Evolutionary conservation across 2,113 vertebrate species (phyloP).

Genomic region (Ictalurus punctatus): DNA sequence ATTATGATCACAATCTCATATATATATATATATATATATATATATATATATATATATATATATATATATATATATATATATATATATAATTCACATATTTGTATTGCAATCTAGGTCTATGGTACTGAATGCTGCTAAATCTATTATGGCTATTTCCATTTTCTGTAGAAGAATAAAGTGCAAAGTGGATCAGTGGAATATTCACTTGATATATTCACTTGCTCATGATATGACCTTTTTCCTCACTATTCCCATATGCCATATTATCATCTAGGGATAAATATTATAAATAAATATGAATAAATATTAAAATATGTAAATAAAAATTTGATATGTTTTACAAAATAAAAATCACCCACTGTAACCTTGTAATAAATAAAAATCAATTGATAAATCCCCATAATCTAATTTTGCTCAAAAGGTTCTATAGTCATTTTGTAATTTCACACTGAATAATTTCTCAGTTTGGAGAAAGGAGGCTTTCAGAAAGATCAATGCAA

Average conservation of each 20-base stretch:
- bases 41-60: neutral
- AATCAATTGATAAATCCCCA: neutral
- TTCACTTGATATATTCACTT: neutral
- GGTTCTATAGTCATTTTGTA: neutral
- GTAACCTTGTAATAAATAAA: neutral
- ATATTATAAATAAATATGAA: too few relatives aligned
- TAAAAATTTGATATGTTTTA: neutral
- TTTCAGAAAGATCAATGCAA: constrained; percentile 27
- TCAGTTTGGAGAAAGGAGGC: neutral
- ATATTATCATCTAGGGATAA: neutral
- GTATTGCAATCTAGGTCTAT: neutral
- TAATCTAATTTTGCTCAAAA: neutral
- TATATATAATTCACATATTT: neutral
- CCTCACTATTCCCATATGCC: neutral
- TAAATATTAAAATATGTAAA: neutral
- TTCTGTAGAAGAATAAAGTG: neutral
- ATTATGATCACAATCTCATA: neutral
- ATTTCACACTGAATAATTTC: constrained; percentile 18
- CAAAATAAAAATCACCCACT: neutral
- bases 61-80: neutral
- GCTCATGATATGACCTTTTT: neutral
- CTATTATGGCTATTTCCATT: neutral
- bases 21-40: neutral
- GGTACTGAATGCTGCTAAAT: neutral
- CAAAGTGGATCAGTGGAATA: neutral